Conservation (phyloP, 2,797 vertebrate species). For the Cygnus olor region DNA sequence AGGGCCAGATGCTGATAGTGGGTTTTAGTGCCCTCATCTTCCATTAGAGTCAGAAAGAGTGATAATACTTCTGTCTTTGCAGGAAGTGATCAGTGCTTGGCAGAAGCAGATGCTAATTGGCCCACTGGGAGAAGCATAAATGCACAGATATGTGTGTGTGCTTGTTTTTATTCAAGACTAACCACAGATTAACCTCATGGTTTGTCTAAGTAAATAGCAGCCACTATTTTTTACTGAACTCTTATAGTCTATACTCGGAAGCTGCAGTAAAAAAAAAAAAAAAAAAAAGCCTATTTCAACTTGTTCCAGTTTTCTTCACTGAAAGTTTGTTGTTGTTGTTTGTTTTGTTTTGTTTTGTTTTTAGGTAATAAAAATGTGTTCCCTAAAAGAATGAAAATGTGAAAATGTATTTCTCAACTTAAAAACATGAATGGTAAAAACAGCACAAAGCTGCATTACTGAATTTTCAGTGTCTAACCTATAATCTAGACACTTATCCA, state of each 20-base stretch:
- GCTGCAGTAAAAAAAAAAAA: not conserved
- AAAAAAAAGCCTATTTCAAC: not conserved
- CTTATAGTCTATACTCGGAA: not conserved
- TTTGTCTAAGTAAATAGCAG: not conserved
- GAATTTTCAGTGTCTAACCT: not conserved
- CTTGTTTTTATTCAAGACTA: not conserved
- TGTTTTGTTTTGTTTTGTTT: not conserved
- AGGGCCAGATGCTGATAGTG: constrained; percentile 14
- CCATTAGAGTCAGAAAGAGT: constrained; percentile 4
- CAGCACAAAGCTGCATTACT: not conserved
- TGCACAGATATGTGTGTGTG: not conserved
- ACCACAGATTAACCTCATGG: not conserved
- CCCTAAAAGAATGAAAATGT: not conserved
- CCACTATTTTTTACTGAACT: not conserved
- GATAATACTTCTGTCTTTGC: not conserved
- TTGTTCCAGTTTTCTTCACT: not conserved
- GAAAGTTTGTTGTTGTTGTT: not conserved
- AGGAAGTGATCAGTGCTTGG: not conserved
- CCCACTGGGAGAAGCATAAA: not conserved
- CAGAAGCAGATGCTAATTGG: constrained; percentile 30
- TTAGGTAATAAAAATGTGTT: not conserved
- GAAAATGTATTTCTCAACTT: not conserved
- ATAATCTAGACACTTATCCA: not conserved
- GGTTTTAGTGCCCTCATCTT: not conserved
- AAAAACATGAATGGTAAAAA: not conserved